These are phyloP conservation scores for Hypena proboscidalis DNA, from an alignment of 2,888 invertebrate genomes.

Conservation along the genomic window DNA sequence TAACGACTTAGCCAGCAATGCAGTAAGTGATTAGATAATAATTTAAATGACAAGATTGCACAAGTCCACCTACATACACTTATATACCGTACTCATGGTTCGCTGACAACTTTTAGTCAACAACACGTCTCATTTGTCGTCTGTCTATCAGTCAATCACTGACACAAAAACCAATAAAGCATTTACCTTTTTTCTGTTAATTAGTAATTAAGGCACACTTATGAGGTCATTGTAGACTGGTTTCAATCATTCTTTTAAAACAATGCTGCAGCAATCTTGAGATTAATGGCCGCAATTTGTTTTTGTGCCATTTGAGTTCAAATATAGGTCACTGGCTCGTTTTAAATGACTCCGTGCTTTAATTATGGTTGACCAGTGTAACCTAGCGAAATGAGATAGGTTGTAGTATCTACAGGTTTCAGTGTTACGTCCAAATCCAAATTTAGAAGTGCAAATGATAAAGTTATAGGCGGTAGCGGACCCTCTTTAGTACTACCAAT, in stretches of 20 bases:
- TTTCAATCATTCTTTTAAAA: constrained; percentile 13
- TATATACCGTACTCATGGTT: constrained; percentile 24
- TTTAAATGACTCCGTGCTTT: too few species aligned
- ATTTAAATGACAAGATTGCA: too few species aligned
- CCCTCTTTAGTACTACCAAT: too few species aligned
- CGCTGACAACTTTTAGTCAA: constrained; percentile 37
- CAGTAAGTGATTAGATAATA: too few species aligned
- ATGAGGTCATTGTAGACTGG: constrained; percentile 21
- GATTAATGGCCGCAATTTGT: constrained; percentile 33
- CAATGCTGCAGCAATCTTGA: constrained; percentile 14
- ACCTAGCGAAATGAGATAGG: too few species aligned
- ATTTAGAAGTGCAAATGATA: too few species aligned
- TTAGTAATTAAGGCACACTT: neutral
- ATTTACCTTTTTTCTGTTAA: constrained; percentile 2
- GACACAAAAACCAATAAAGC: constrained; percentile 26
- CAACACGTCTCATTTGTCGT: constrained; percentile 48
- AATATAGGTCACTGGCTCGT: too few species aligned
- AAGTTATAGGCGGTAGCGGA: too few species aligned
- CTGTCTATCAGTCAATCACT: constrained; percentile 35
- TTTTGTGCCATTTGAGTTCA: constrained; percentile 13
- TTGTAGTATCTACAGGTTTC: too few species aligned
- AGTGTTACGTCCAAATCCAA: too few species aligned
- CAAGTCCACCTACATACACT: constrained; percentile 20
- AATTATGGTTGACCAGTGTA: constrained; percentile 17
- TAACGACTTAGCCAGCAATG: too few species aligned